phyloP scores from a whole-genome alignment of 1,140 invertebrate species.

The Trichonephila clavata region DNA sequence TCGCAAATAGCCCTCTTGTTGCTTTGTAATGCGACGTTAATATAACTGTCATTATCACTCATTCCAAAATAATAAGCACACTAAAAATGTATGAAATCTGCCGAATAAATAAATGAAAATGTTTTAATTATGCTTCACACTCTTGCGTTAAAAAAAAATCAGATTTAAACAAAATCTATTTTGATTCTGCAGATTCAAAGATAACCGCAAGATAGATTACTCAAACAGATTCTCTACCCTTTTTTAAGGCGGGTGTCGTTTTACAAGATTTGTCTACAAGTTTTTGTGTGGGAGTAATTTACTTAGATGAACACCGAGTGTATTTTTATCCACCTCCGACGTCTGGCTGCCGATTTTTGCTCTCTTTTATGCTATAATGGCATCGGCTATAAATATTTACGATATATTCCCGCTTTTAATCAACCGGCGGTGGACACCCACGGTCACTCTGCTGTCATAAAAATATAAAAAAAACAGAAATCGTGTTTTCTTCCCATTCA shows the following conservation, averaged over 20 bases:
- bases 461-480: neutral
- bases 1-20: too few relatives aligned
- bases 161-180: too few relatives aligned
- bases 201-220: too few relatives aligned
- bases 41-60: too few relatives aligned
- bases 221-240: neutral
- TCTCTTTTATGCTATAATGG: neutral
- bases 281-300: neutral
- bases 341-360: neutral
- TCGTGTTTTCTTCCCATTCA: neutral
- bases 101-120: too few relatives aligned
- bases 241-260: constrained; percentile 3
- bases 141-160: too few relatives aligned
- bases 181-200: too few relatives aligned
- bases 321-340: constrained; percentile 10
- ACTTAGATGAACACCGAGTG: neutral
- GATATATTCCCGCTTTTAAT: neutral
- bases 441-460: neutral
- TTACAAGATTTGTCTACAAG: neutral
- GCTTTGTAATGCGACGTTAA: too few relatives aligned
- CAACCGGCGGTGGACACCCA: neutral
- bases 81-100: too few relatives aligned
- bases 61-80: too few relatives aligned
- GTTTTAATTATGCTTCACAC: too few relatives aligned
- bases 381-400: neutral